Evolutionary conservation across 1,140 invertebrate species (phyloP).

Genomic region (Colletes latitarsis): DNA sequence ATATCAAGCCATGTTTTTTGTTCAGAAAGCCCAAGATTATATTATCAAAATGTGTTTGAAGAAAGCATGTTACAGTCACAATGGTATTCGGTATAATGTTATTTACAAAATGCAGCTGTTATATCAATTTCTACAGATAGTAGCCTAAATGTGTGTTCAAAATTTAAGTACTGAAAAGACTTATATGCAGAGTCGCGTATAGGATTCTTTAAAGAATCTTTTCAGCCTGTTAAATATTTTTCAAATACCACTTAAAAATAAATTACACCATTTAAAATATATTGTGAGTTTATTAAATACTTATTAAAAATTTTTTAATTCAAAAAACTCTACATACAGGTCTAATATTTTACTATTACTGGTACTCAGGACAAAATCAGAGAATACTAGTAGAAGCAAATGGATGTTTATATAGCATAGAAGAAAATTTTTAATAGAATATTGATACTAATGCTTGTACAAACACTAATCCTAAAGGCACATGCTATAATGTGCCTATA

Average conservation of each 20-base stretch:
- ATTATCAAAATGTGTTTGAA: background rate
- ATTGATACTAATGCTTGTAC: conserved; percentile 1
- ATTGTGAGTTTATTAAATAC: background rate
- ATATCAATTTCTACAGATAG: background rate
- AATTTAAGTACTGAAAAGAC: conserved; percentile 24
- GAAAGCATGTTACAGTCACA: conserved; percentile 18
- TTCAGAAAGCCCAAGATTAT: conserved; percentile 38
- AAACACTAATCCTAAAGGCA: conserved; percentile 13
- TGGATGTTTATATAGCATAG: conserved; percentile 7
- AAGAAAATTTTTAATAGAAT: background rate
- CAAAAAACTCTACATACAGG: conserved; percentile 5
- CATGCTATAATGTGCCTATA: conserved; percentile 14
- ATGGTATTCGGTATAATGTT: conserved; percentile 8
- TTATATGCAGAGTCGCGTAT: background rate
- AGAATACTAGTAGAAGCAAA: conserved; percentile 6
- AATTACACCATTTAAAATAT: background rate
- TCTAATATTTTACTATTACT: background rate
- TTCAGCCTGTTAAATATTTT: background rate
- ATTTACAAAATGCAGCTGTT: conserved; percentile 15
- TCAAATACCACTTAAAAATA: background rate
- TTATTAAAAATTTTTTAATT: background rate
- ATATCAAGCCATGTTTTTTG: conserved; percentile 64
- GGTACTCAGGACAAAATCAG: background rate
- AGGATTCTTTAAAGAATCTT: background rate
- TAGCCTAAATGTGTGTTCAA: background rate